Evolutionary conservation across 2,797 vertebrate genomes (phyloP), one percentile per base, ranked within the genome.

Genomic region (Ctenochaetus hawaiiensis): DNA sequence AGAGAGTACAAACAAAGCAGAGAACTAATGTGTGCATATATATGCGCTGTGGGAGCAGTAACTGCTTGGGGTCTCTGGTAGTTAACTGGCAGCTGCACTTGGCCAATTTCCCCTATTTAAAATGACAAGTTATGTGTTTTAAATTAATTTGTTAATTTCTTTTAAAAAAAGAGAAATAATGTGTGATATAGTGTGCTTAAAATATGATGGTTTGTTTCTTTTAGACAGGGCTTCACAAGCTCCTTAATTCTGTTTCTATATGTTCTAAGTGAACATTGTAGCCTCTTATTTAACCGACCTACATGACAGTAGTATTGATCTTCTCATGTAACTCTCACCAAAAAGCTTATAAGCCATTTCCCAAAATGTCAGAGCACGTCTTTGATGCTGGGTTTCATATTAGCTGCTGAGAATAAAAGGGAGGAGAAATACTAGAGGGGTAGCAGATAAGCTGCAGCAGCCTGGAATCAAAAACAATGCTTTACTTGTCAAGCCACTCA

Each of bases 401-500:
- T 7, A 48, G 13, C 57, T 37, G 12, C 22, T 41, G 17, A 56
- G 11, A 63, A 53, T 14, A 59, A 44, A 64, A 71, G n/a, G 23
- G 59, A 82, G 22, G 13, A 65, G 23, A 54, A 60, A 57, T 8
- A 58, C n/a, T 30, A 30, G 26, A 30, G 26, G 5, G 16, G 58
- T 5, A 41, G 16, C 39, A 66, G 56, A 77, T 66, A 65, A 76
- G 39, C 61, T 66, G 51, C 59, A 66, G 62, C 60, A 67, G 61
- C 58, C 48, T 76, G 47, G 66, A 75, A 78, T 77, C 43, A 62
- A 74, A 84, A 82, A 52, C 67, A 49, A 1, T 5, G 26, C 43
- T 58, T 57, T 62, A 81, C 49, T 44, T 73, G 45, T 79, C 60
- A 85, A 63, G 77, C 67, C 34, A 67, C 60, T 73, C 56, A 78